phyloP scores from a whole-genome alignment of 1,140 invertebrate species.

The Apis dorsata region DNA sequence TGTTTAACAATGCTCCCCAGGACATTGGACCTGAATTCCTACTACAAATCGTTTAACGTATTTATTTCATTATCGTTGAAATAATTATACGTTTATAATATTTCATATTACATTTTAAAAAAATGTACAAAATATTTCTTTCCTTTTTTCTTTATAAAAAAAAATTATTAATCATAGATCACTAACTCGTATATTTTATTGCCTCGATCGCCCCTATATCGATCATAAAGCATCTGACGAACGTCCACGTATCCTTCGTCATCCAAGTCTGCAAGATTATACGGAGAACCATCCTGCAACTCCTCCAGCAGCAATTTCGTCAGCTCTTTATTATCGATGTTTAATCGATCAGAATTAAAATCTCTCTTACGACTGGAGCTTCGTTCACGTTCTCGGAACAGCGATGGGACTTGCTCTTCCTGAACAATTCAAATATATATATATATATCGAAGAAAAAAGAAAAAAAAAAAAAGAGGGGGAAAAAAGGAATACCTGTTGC shows the following conservation, averaged over 20 bases:
- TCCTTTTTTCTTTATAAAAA: too few species aligned
- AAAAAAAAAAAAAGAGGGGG: too few species aligned
- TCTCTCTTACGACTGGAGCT: constrained; percentile 59
- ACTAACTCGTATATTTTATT: constrained; percentile 64
- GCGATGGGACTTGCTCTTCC: constrained; percentile 65
- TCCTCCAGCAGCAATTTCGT: constrained; percentile 61
- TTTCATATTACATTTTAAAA: background rate
- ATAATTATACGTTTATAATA: too few species aligned
- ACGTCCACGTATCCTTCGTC: constrained; percentile 60
- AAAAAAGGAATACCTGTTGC: constrained; percentile 59
- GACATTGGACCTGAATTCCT: constrained; percentile 59
- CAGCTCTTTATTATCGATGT: constrained; percentile 56
- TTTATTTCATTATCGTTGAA: too few species aligned
- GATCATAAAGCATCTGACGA: constrained; percentile 60
- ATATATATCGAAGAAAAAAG: too few species aligned
- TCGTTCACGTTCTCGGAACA: constrained; percentile 74
- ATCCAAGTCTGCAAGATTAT: constrained; percentile 45
- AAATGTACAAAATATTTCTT: too few species aligned
- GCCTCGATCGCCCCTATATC: constrained; percentile 54
- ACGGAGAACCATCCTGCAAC: constrained; percentile 52
- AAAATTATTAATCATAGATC: background rate
- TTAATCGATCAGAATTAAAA: constrained; percentile 27
- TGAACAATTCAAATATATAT: background rate
- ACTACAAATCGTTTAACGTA: background rate
- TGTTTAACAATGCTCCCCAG: constrained; percentile 53